A percentile compares a stretch with the other conserved stretches of the same genome.
These are phyloP conservation scores for Sebastes itinus DNA, from an alignment of 2,797 vertebrate species.

Conservation along the genomic window DNA sequence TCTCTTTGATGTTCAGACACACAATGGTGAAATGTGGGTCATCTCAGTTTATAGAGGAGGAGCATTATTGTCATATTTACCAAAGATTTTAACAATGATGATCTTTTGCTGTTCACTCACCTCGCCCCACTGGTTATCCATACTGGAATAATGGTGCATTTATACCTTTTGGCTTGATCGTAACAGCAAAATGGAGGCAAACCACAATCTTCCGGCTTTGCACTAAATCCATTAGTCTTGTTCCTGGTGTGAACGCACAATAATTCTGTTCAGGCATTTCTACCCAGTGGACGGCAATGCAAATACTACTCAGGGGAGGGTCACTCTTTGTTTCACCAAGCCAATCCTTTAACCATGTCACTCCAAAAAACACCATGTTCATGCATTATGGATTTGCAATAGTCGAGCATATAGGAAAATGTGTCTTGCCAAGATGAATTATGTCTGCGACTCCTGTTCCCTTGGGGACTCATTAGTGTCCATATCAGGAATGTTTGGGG, in stretches of 20 bases:
- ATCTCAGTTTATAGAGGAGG: not conserved
- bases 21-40: conserved; percentile 25
- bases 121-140: not conserved
- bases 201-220: not conserved
- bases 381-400: conserved; percentile 62
- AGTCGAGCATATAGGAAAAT: conserved; percentile 55
- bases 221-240: not conserved
- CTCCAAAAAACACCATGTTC: conserved; percentile 40
- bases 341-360: conserved; percentile 40
- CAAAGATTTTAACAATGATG: not conserved
- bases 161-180: not conserved
- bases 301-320: conserved; percentile 9
- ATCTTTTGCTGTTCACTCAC: not conserved
- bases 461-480: conserved; percentile 76
- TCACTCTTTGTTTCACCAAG: conserved; percentile 39
- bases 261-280: not conserved
- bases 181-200: not conserved
- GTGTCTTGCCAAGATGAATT: conserved; percentile 68
- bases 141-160: not conserved
- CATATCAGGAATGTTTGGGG: conserved; percentile 67
- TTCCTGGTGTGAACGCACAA: conserved; percentile 13
- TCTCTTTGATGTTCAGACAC: conserved; percentile 11
- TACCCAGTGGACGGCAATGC: conserved; percentile 3
- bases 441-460: conserved; percentile 57
- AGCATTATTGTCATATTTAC: not conserved